Base-by-base conservation (phyloP, 2,113 vertebrate genomes). In the Puntigrus tetrazona region DNA sequence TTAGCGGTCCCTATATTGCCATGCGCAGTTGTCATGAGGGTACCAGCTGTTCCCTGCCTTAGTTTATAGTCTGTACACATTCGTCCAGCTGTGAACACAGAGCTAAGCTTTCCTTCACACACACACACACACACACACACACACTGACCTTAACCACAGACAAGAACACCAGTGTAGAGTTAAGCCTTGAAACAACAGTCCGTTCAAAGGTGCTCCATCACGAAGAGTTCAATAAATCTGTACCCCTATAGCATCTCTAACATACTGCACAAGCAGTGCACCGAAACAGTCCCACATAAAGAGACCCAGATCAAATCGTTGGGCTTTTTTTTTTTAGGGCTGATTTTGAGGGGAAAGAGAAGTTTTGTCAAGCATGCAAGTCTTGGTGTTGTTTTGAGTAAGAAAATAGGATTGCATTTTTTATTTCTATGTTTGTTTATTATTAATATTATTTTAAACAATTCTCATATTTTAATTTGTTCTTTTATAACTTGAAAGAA, bases 61-160 rank as follows among this genome's bases (percentile, higher is more conserved):
- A 90, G 74, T 92, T 93, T 91, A 93, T 90, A 89, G 92, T 90
- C 91, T 91, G 91, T 90, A 78, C 89, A 91, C 79, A 85, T 43
- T 77, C 78, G 52, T 85, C 84, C 80, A 84, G 84, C 65, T 89
- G 76, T 74, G 57, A 79, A 83, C 82, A 86, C n/a, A 83, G 43
- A 83, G 79, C 73, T 85, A 78, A 38, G 75, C 47, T 86, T 36
- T 73, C 11, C 74, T 36, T 73, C 55, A 47, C 50, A 86, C 84
- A 81, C 75, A 77, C 31, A 78, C 38, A 50, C 47, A 50, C 47
- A 50, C n/a, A n/a, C n/a, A n/a, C n/a, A 45, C 69, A 69, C 47
- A 78, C 76, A 83, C 75, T 82, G 85, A 84, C 82, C 82, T 79
- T 83, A 87, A 83, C 50, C 69, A 52, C 70, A n/a, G 47, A 50